These are phyloP conservation scores for Chiloscyllium punctatum DNA, from an alignment of 2,797 vertebrate genomes.

Conservation along the genomic window DNA sequence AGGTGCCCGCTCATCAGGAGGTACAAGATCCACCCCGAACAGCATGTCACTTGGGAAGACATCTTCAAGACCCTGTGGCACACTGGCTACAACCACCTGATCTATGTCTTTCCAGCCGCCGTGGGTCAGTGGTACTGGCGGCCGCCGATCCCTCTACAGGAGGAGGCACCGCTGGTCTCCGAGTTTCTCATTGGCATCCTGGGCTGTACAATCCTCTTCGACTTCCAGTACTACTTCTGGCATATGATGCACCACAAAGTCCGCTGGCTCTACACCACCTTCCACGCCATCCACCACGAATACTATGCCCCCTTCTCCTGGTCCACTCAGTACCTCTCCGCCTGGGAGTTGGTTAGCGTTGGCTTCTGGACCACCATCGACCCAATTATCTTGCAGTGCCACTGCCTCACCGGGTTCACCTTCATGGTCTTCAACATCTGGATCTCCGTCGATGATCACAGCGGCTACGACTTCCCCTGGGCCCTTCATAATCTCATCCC, in stretches of 20 bases:
- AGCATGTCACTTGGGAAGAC: conserved; percentile 55
- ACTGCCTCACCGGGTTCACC: conserved; percentile 67
- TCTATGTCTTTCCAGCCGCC: conserved; percentile 66
- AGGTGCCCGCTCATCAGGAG: conserved; percentile 60
- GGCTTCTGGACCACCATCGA: conserved; percentile 69
- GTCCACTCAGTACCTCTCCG: conserved; percentile 68
- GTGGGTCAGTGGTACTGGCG: conserved; percentile 70
- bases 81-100: conserved; percentile 65
- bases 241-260: conserved; percentile 68
- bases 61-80: conserved; percentile 59
- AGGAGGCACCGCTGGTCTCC: conserved; percentile 57
- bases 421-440: conserved; percentile 74
- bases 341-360: conserved; percentile 68
- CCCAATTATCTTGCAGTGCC: conserved; percentile 65
- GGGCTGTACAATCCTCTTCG: conserved; percentile 67
- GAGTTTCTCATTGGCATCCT: conserved; percentile 63
- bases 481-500: conserved; percentile 66
- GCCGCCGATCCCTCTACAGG: conserved; percentile 58
- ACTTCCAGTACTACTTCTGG: conserved; percentile 75
- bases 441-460: conserved; percentile 69
- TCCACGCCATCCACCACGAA: conserved; percentile 70
- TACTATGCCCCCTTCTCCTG: conserved; percentile 68
- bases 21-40: conserved; percentile 62
- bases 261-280: conserved; percentile 67
- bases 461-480: conserved; percentile 73